These are phyloP conservation scores for Echinops telfairi DNA, from an alignment of 2,113 vertebrate species.

Conservation along the genomic window DNA sequence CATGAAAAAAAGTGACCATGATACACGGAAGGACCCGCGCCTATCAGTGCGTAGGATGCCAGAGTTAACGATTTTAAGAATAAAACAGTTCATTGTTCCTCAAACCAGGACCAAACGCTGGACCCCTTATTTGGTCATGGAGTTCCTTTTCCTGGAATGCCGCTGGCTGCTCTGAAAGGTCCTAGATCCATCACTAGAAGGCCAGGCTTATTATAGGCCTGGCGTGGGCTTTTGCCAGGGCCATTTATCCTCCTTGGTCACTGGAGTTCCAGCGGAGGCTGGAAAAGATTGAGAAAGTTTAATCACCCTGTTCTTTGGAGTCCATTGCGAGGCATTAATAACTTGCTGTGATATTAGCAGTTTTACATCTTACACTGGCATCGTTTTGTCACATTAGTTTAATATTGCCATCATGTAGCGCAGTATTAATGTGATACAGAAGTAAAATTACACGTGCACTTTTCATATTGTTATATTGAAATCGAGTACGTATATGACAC, in stretches of 20 bases:
- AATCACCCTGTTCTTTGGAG: conserved; percentile 77
- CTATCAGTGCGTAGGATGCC: background rate
- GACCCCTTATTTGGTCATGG: background rate
- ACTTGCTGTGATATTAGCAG: conserved; percentile 83
- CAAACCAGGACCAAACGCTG: conserved; percentile 3
- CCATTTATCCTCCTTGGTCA: conserved; percentile 73
- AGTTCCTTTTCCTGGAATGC: background rate
- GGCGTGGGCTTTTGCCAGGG: conserved; percentile 62
- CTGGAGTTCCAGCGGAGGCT: conserved; percentile 70
- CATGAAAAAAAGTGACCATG: background rate
- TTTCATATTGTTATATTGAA: conserved; percentile 85
- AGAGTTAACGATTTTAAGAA: conserved; percentile 20
- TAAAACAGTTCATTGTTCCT: conserved; percentile 22
- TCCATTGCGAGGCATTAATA: conserved; percentile 79
- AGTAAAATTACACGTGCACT: conserved; percentile 84
- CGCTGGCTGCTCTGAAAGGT: background rate
- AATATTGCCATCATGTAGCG: conserved; percentile 83
- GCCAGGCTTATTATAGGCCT: conserved; percentile 34
- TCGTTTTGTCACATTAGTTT: conserved; percentile 85
- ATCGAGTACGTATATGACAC: conserved; percentile 82
- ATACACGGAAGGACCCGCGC: background rate
- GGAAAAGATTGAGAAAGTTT: conserved; percentile 74
- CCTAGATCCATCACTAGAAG: background rate
- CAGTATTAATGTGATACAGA: conserved; percentile 83
- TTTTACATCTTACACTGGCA: conserved; percentile 83